A percentile compares a stretch with the other conserved stretches of the same genome.
These are phyloP conservation scores for Hermetia illucens DNA, from an alignment of 1,140 invertebrate genomes.

Conservation along the genomic window DNA sequence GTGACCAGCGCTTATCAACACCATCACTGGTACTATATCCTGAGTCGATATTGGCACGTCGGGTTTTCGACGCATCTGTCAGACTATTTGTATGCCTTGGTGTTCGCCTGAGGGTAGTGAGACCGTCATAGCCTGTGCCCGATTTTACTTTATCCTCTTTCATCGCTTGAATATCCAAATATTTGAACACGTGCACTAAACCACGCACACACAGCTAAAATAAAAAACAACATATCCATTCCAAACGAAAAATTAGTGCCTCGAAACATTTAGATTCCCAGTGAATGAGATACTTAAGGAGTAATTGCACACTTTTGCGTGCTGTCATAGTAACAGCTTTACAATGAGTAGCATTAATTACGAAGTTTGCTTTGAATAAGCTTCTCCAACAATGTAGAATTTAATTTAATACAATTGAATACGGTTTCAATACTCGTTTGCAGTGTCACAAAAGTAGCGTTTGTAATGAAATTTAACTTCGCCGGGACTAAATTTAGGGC, in stretches of 20 bases:
- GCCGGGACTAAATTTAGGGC: neutral
- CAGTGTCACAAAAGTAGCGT: no score
- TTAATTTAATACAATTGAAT: no score
- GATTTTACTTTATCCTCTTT: slow-evolving; percentile 40
- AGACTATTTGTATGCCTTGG: slow-evolving; percentile 30
- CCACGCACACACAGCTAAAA: slow-evolving; percentile 78
- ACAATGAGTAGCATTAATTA: no score
- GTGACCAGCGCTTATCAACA: slow-evolving; percentile 72
- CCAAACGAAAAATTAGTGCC: slow-evolving; percentile 4
- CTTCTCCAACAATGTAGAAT: no score
- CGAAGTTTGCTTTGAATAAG: no score
- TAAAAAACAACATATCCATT: slow-evolving; percentile 9
- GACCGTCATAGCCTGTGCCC: slow-evolving; percentile 24
- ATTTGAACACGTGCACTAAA: slow-evolving; percentile 88
- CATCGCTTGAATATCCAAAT: slow-evolving; percentile 74
- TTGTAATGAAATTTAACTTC: slow-evolving; percentile 1
- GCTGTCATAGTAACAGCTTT: no score
- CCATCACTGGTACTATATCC: slow-evolving; percentile 73
- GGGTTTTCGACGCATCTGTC: slow-evolving; percentile 36
- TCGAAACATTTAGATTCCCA: no score
- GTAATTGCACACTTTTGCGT: no score
- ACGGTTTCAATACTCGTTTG: no score
- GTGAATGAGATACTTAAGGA: no score
- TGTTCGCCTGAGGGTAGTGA: slow-evolving; percentile 25
- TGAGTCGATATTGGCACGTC: slow-evolving; percentile 67